Evolutionary conservation across 2,797 vertebrate genomes (phyloP).

Genomic region (Chaetodon trifasciatus): DNA sequence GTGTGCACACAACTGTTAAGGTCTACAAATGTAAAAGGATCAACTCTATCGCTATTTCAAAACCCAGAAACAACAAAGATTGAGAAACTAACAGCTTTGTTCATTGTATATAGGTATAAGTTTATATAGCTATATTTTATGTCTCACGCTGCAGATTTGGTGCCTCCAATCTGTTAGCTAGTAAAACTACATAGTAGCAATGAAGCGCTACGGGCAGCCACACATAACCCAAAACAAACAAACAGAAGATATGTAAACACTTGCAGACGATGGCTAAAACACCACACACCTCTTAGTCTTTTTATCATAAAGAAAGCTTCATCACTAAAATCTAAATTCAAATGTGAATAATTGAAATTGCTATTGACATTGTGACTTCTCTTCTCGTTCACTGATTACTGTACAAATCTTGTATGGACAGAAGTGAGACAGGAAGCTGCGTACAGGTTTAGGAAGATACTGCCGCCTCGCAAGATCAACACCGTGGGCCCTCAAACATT

Average conservation of each 20-base stretch:
- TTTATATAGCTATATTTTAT: conserved; percentile 76
- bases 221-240: conserved; percentile 59
- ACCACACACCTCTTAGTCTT: conserved; percentile 69
- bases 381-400: conserved; percentile 72
- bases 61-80: conserved; percentile 77
- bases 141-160: conserved; percentile 79
- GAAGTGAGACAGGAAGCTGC: conserved; percentile 71
- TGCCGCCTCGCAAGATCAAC: conserved; percentile 57
- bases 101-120: conserved; percentile 71
- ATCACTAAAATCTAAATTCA: conserved; percentile 78
- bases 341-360: conserved; percentile 74
- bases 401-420: conserved; percentile 69
- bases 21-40: conserved; percentile 79
- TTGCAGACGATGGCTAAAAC: conserved; percentile 81
- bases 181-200: conserved; percentile 80
- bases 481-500: conserved; percentile 36
- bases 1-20: conserved; percentile 82
- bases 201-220: conserved; percentile 73
- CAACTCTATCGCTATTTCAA: conserved; percentile 76
- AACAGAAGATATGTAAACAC: conserved; percentile 71
- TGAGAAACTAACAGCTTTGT: conserved; percentile 78
- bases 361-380: conserved; percentile 75
- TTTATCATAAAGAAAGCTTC: conserved; percentile 63
- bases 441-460: conserved; percentile 61
- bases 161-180: conserved; percentile 71